phyloP scores from a whole-genome alignment of 2,888 invertebrate species.

The Dermolepida albohirtum region DNA sequence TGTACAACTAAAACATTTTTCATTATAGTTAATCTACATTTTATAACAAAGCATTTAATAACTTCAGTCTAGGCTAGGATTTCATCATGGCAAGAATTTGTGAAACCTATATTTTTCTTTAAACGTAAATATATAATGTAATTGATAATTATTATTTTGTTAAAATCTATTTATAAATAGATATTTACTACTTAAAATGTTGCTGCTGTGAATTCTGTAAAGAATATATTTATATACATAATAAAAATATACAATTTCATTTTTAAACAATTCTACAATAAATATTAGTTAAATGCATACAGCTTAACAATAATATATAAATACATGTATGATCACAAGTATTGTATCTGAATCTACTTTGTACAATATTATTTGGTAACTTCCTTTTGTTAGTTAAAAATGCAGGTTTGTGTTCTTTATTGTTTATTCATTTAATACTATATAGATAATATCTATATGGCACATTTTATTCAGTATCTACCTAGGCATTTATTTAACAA shows the following conservation, averaged over 20 bases:
- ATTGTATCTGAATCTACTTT: too few species aligned
- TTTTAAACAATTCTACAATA: background rate
- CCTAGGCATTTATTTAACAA: too few species aligned
- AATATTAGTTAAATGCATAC: too few species aligned
- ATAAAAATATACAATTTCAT: constrained; percentile 25
- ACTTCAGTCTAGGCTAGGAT: constrained; percentile 64
- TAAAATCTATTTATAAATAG: constrained; percentile 56
- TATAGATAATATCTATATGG: too few species aligned
- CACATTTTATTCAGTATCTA: too few species aligned
- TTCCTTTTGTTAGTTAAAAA: too few species aligned
- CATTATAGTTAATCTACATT: constrained; percentile 53
- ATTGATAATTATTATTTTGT: constrained; percentile 57
- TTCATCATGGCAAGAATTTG: constrained; percentile 64
- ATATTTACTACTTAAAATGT: constrained; percentile 45
- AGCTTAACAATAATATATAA: background rate
- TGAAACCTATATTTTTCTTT: constrained; percentile 56
- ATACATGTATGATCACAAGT: too few species aligned
- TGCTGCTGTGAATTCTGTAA: constrained; percentile 37
- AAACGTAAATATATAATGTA: constrained; percentile 54
- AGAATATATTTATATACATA: constrained; percentile 19
- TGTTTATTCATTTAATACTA: too few species aligned
- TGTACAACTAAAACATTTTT: constrained; percentile 56
- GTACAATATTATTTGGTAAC: too few species aligned
- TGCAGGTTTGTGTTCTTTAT: too few species aligned
- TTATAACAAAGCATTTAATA: constrained; percentile 60